Conservation (phyloP, 2,888 invertebrate species). For the Scaeva pyrastri region DNA sequence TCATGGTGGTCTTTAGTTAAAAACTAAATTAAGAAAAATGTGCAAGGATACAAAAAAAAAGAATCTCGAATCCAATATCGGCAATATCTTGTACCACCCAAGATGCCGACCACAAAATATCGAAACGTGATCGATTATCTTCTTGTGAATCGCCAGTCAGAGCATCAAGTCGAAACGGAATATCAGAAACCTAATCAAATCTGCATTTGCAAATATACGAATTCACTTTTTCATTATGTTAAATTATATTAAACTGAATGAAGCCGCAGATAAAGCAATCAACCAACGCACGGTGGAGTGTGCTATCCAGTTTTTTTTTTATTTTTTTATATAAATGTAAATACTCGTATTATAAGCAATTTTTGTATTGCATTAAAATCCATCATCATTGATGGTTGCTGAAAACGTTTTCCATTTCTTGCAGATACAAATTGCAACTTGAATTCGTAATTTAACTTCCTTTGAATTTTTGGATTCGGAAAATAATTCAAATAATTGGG, state of each 20-base stretch:
- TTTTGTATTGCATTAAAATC: constrained; percentile 17
- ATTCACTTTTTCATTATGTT: constrained; percentile 62
- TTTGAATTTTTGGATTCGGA: constrained; percentile 35
- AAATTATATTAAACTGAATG: constrained; percentile 72
- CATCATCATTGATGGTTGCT: constrained; percentile 9
- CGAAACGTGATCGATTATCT: constrained; percentile 80
- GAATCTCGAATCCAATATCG: constrained; percentile 65
- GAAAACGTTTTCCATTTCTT: constrained; percentile 61
- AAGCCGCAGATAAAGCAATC: constrained; percentile 72
- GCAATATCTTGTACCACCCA: constrained; percentile 68
- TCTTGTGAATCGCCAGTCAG: not conserved
- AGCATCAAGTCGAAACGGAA: constrained; percentile 15
- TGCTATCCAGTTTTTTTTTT: constrained; percentile 58
- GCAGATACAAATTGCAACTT: constrained; percentile 69
- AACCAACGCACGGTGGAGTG: constrained; percentile 58
- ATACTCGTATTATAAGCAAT: constrained; percentile 36
- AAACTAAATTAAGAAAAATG: not conserved
- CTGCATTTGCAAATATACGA: constrained; percentile 67
- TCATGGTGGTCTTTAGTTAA: constrained; percentile 21
- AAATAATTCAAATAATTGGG: constrained; percentile 58
- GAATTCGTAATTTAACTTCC: constrained; percentile 48
- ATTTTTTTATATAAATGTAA: constrained; percentile 30
- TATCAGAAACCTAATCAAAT: constrained; percentile 71
- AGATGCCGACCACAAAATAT: constrained; percentile 79
- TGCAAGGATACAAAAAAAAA: not conserved